These are phyloP conservation scores for Meleagris gallopavo DNA, from an alignment of 2,113 vertebrate genomes.

Conservation along the genomic window DNA sequence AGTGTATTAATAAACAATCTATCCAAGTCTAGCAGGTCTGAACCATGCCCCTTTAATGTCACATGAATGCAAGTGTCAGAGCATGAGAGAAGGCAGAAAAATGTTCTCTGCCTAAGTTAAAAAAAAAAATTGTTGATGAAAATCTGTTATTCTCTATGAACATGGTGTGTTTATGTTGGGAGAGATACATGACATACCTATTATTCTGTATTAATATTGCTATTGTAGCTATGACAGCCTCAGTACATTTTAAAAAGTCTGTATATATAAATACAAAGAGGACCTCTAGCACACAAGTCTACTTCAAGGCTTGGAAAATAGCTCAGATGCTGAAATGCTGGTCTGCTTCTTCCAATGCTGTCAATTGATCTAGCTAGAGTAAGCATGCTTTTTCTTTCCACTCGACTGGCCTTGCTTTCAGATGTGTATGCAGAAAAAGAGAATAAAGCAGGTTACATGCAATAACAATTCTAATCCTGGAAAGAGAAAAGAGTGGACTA, in stretches of 20 bases:
- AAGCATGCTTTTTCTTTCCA: not conserved
- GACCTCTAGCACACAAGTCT: not conserved
- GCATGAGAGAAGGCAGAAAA: not conserved
- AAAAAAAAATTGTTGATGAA: not conserved
- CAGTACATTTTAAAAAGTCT: not conserved
- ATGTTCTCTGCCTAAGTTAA: not conserved
- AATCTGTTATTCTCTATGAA: not conserved
- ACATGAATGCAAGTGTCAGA: not conserved
- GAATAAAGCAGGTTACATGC: not conserved
- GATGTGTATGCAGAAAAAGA: not conserved
- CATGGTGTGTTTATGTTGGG: not conserved
- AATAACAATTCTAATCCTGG: not conserved
- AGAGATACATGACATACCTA: not conserved
- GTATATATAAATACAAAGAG: not conserved
- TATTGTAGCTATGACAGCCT: not conserved
- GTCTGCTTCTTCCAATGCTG: not conserved
- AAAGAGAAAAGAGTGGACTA: not conserved
- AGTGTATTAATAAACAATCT: not conserved
- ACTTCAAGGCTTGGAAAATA: not conserved
- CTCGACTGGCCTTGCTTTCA: not conserved
- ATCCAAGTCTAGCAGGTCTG: not conserved
- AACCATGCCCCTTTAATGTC: not conserved
- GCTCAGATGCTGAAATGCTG: not conserved
- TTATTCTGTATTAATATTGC: not conserved
- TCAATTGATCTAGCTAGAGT: not conserved